Conservation (phyloP, 2,797 vertebrate species). For the Megalops cyprinoides region DNA sequence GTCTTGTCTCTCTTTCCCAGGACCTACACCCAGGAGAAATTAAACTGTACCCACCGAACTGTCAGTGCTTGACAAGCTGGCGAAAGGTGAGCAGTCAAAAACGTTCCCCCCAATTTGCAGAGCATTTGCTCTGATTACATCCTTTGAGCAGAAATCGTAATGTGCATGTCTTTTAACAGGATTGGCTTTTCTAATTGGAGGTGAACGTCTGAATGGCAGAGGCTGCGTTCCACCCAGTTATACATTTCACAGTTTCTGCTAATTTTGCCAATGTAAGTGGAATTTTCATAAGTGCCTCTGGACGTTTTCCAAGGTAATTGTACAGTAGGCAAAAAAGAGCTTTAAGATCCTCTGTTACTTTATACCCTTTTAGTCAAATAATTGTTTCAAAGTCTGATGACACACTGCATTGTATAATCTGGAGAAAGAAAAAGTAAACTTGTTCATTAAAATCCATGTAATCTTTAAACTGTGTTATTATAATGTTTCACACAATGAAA, state of each 20-base stretch:
- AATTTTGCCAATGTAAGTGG: slow-evolving; percentile 16
- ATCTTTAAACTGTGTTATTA: no score
- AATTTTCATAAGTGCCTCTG: neutral
- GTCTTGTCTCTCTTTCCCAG: slow-evolving; percentile 3
- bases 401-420: neutral
- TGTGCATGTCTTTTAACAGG: slow-evolving; percentile 54
- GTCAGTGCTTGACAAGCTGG: slow-evolving; percentile 55
- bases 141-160: slow-evolving; percentile 47
- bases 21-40: slow-evolving; percentile 6
- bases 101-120: slow-evolving; percentile 57
- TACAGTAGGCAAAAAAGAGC: neutral
- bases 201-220: slow-evolving; percentile 34
- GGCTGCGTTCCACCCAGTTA: slow-evolving; percentile 4
- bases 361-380: neutral
- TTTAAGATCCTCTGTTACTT: neutral
- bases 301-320: slow-evolving; percentile 10
- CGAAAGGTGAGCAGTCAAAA: slow-evolving; percentile 46
- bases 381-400: neutral
- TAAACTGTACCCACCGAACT: slow-evolving; percentile 27
- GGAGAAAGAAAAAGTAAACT: no score
- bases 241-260: neutral
- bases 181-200: slow-evolving; percentile 54
- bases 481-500: no score
- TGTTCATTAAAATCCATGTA: neutral
- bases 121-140: slow-evolving; percentile 56